Evolutionary conservation across 2,113 vertebrate species (phyloP).

Genomic region (Rhinogobius similis): DNA sequence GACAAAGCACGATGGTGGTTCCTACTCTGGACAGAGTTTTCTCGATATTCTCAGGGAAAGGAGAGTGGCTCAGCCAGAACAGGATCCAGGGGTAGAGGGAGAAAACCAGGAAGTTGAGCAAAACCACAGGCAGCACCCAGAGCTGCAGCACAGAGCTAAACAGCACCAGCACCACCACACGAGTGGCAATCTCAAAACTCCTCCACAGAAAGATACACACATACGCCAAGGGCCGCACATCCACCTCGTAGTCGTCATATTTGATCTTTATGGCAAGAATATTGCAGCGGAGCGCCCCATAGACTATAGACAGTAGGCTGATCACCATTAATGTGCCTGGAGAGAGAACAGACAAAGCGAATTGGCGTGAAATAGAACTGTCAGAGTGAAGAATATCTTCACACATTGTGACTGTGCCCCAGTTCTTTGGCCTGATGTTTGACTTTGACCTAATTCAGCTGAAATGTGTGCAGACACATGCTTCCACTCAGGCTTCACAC

Average conservation of each 20-base stretch:
- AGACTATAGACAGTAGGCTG: constrained; percentile 93
- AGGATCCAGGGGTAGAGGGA: constrained; percentile 91
- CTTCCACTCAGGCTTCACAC: background rate
- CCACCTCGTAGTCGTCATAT: constrained; percentile 92
- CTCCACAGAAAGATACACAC: constrained; percentile 95
- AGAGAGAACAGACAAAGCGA: constrained; percentile 39
- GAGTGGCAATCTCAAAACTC: constrained; percentile 93
- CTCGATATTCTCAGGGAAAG: constrained; percentile 94
- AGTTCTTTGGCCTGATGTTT: constrained; percentile 11
- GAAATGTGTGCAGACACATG: constrained; percentile 20
- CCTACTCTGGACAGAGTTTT: constrained; percentile 90
- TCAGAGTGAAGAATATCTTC: constrained; percentile 20
- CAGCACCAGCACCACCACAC: constrained; percentile 90
- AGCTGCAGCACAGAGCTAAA: constrained; percentile 91
- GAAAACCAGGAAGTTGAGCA: constrained; percentile 87
- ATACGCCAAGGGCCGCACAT: constrained; percentile 87
- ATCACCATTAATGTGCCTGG: constrained; percentile 91
- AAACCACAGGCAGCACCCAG: constrained; percentile 86
- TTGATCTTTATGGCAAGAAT: constrained; percentile 97
- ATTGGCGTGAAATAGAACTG: constrained; percentile 5
- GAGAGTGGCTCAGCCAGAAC: constrained; percentile 91
- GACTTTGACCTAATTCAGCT: constrained; percentile 27
- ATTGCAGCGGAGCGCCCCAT: constrained; percentile 95
- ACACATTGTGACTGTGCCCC: constrained; percentile 21
- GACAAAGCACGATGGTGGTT: constrained; percentile 89